Conservation (phyloP, 2,888 invertebrate species). For the Ferdinandea cuprea region DNA sequence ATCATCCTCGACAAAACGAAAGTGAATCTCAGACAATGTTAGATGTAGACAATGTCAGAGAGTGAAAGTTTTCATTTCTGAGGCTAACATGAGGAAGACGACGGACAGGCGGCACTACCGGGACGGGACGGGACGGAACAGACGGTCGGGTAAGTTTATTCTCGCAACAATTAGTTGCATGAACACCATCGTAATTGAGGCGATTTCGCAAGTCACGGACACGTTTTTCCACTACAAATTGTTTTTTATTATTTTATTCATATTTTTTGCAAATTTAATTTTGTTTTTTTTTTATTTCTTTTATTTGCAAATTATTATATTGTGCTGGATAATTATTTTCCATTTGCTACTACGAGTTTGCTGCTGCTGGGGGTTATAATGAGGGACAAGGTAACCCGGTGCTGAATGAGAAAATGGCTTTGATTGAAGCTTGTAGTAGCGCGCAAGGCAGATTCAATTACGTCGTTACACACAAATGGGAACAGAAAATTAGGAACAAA, state of each 20-base stretch:
- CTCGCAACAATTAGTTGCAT: background rate
- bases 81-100: too few species aligned
- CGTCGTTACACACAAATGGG: slow-evolving; percentile 1
- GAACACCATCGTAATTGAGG: background rate
- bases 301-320: slow-evolving; percentile 3
- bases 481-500: slow-evolving; percentile 16
- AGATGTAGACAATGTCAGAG: background rate
- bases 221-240: too few species aligned
- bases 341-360: background rate
- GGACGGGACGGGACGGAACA: background rate
- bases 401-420: slow-evolving; percentile 14
- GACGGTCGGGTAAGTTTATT: background rate
- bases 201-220: background rate
- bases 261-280: too few species aligned
- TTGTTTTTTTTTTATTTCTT: background rate
- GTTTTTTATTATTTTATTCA: background rate
- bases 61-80: background rate
- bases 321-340: slow-evolving; percentile 12
- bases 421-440: slow-evolving; percentile 6
- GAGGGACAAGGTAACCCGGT: slow-evolving; percentile 14
- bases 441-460: slow-evolving; percentile 19
- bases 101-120: too few species aligned
- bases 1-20: slow-evolving; percentile 21
- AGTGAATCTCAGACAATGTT: slow-evolving; percentile 19
- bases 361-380: background rate